Base-by-base conservation (phyloP, 2,797 vertebrate genomes). In the Rhodeus uyekii region DNA sequence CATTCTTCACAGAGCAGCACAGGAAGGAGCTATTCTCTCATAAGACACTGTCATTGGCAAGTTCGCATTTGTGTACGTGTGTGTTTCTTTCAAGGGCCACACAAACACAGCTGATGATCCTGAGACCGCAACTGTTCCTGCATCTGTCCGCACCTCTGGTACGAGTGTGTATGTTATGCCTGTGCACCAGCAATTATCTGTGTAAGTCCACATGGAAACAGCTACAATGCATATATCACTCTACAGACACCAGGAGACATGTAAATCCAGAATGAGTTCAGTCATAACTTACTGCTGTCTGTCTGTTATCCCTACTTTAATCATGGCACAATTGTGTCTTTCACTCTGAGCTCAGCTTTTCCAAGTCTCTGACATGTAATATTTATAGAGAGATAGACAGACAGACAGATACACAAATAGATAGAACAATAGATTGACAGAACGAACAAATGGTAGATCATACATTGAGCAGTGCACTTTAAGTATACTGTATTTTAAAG, bases 101-200 rank as follows among this genome's bases (percentile, higher is more conserved):
- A 65, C 58, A 81, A 81, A 81, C 44, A 65, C 80, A 74, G 69
- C 69, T 74, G 68, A 81, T 19, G 42, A 64, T 81, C 69, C n/a
- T 22, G 16, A 81, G 69, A 81, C 16, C 29, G 22, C 80, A 74
- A 72, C 60, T 78, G 76, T 65, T 65, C 44, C 76, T 78, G 76
- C 76, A 65, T 65, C 76, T 65, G 60, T 81, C 60, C 10, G 6
- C 69, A 81, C 80, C 69, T 64, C 58, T 65, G 58, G 42, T 50
- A 3, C 7, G 10, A 16, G 38, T 16, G 36, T 39, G 44, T 34
- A 19, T 44, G 12, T n/a, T 58, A 8, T 58, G 18, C 53, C 1
- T 74, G 34, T 44, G 73, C 36, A 13, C 61, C 46, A 39, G 50
- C 38, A 34, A 34, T n/a, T 58, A 18, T 80, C 19, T 46, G n/a